A percentile compares a stretch with the other conserved stretches of the same genome.
Conservation (phyloP, 2,797 vertebrate genomes). For the Potorous gilbertii region DNA sequence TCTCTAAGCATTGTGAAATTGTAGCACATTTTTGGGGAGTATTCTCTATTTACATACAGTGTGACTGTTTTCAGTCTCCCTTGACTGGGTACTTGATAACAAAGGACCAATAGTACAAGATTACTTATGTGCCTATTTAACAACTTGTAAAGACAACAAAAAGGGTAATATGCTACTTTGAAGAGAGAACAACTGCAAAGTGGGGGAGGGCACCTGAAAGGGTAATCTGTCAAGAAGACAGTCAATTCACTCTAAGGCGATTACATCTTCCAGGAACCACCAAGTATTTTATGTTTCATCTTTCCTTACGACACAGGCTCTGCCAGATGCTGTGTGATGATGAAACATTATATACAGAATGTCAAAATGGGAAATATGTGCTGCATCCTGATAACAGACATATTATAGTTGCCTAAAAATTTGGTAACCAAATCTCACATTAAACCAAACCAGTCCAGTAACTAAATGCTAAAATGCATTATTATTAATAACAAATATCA, state of each 20-base stretch:
- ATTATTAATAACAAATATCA: neutral
- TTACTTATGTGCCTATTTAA: neutral
- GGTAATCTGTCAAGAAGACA: slow-evolving; percentile 12
- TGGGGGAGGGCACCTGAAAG: neutral
- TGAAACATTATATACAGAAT: slow-evolving; percentile 49
- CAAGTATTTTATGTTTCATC: slow-evolving; percentile 24
- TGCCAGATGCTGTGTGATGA: slow-evolving; percentile 29
- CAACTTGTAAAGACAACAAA: neutral
- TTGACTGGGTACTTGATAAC: neutral
- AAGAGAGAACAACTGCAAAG: slow-evolving; percentile 17
- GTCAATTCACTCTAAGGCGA: slow-evolving; percentile 17
- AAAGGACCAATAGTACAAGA: neutral
- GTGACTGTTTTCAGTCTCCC: slow-evolving; percentile 17
- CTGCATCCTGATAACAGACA: slow-evolving; percentile 22
- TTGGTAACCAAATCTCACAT: slow-evolving; percentile 22
- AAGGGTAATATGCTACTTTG: neutral
- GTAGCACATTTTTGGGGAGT: neutral
- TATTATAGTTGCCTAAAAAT: slow-evolving; percentile 16
- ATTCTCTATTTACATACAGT: neutral
- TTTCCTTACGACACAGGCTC: slow-evolving; percentile 32
- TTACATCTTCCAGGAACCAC: slow-evolving; percentile 34
- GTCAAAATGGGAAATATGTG: slow-evolving; percentile 32
- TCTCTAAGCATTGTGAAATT: neutral
- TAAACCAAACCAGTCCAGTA: neutral
- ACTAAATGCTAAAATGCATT: neutral